Conservation (phyloP, 2,888 invertebrate genomes). For the Drosophila macrospina region DNA sequence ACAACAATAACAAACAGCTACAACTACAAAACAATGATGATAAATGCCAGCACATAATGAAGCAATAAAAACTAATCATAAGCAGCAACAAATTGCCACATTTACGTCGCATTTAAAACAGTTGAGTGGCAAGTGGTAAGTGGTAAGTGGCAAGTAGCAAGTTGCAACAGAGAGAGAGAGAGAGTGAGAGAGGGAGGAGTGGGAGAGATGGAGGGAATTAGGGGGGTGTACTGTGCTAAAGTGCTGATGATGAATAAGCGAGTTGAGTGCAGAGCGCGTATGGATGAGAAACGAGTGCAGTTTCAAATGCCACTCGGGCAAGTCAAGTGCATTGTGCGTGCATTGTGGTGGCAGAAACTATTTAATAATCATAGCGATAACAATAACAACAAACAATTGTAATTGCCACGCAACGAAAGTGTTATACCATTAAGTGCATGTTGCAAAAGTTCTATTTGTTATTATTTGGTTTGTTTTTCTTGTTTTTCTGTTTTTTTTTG, state of each 20-base stretch:
- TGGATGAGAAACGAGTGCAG: slow-evolving; percentile 41
- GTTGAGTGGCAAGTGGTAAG: slow-evolving; percentile 3
- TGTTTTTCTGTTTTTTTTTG: slow-evolving; percentile 55
- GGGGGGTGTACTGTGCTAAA: slow-evolving; percentile 1
- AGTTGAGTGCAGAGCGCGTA: slow-evolving; percentile 20
- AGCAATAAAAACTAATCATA: slow-evolving; percentile 34
- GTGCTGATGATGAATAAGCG: slow-evolving; percentile 25
- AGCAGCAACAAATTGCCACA: slow-evolving; percentile 42
- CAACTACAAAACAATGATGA: slow-evolving; percentile 12
- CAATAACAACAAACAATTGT: slow-evolving; percentile 8
- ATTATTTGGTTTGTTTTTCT: too few relatives aligned
- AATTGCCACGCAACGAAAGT: slow-evolving; percentile 19
- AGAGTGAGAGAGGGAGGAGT: neutral
- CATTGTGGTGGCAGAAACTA: slow-evolving; percentile 22
- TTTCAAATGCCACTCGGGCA: slow-evolving; percentile 44
- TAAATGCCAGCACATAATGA: slow-evolving; percentile 39
- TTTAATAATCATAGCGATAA: slow-evolving; percentile 5
- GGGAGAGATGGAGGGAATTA: neutral
- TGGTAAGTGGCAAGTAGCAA: neutral
- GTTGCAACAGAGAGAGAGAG: too few relatives aligned
- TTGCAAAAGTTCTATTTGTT: too few relatives aligned
- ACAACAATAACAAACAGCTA: neutral
- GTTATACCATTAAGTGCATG: slow-evolving; percentile 2
- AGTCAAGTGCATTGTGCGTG: slow-evolving; percentile 45
- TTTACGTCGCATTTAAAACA: slow-evolving; percentile 25